Evolutionary conservation across 2,797 vertebrate species (phyloP).

Genomic region (Vireo griseus): DNA sequence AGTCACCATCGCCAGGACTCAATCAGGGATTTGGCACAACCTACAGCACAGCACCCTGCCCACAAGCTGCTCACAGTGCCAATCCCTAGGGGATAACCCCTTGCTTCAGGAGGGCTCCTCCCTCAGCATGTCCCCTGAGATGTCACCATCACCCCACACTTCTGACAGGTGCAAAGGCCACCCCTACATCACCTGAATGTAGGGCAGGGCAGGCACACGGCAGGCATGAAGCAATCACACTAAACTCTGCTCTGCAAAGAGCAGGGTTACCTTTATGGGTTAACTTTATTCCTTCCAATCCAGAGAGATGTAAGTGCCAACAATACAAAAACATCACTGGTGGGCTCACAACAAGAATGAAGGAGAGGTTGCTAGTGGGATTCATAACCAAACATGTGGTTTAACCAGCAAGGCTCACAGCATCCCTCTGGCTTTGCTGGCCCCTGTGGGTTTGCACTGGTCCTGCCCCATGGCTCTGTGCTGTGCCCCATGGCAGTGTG

Average conservation of each 20-base stretch:
- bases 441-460: background rate
- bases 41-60: background rate
- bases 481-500: background rate
- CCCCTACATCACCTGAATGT: background rate
- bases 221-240: background rate
- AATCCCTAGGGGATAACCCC: background rate
- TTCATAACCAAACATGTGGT: background rate
- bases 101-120: background rate
- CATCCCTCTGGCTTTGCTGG: background rate
- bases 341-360: background rate
- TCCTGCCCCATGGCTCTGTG: background rate
- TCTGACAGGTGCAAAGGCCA: fast-evolving
- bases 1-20: background rate
- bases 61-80: fast-evolving
- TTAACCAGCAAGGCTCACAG: background rate
- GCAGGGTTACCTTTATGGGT: background rate
- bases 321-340: background rate
- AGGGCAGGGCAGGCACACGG: background rate
- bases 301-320: background rate
- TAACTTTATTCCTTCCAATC: background rate
- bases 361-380: background rate
- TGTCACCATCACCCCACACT: background rate
- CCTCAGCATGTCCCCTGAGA: background rate
- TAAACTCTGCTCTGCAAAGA: fast-evolving
- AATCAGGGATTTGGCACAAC: background rate